These are phyloP conservation scores for Mesorhabditis spiculigera DNA, from an alignment of 2,888 invertebrate genomes.

Conservation along the genomic window DNA sequence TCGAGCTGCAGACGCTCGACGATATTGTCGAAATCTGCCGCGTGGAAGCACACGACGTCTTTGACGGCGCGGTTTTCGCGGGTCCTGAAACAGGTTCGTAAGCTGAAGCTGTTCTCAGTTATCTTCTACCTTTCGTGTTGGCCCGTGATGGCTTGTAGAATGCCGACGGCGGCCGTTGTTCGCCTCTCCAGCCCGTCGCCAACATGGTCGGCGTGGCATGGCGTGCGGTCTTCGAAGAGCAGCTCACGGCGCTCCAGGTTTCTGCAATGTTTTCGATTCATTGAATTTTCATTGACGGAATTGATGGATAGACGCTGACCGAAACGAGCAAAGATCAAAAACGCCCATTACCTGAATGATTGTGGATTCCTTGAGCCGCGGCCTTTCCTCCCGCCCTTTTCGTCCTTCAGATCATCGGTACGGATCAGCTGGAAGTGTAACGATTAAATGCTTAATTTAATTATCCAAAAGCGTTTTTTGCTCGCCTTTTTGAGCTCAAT, in stretches of 20 bases:
- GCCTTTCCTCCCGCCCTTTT: slow-evolving; percentile 12
- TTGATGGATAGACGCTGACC: no score
- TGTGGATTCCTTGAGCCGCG: background rate
- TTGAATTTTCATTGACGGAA: background rate
- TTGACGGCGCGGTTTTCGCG: slow-evolving; percentile 74
- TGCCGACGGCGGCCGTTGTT: slow-evolving; percentile 94
- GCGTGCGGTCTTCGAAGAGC: slow-evolving; percentile 92
- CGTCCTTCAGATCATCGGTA: slow-evolving; percentile 28
- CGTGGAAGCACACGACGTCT: slow-evolving; percentile 95
- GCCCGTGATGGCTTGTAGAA: slow-evolving; percentile 78
- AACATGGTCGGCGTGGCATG: slow-evolving; percentile 98
- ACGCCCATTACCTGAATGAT: background rate
- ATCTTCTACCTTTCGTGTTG: slow-evolving; percentile 12
- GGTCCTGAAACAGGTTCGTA: background rate
- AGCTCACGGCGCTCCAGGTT: slow-evolving; percentile 80
- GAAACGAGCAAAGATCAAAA: background rate
- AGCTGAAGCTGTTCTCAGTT: background rate
- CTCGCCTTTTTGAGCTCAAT: no score
- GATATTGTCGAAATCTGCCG: slow-evolving; percentile 83
- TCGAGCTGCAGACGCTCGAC: slow-evolving; percentile 88
- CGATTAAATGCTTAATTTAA: background rate
- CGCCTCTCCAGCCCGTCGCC: slow-evolving; percentile 90
- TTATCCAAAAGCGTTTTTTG: background rate
- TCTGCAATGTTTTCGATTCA: background rate
- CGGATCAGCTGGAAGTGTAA: slow-evolving; percentile 24